Evolutionary conservation across 2,797 vertebrate genomes (phyloP).

Genomic region (Gastrophryne carolinensis): DNA sequence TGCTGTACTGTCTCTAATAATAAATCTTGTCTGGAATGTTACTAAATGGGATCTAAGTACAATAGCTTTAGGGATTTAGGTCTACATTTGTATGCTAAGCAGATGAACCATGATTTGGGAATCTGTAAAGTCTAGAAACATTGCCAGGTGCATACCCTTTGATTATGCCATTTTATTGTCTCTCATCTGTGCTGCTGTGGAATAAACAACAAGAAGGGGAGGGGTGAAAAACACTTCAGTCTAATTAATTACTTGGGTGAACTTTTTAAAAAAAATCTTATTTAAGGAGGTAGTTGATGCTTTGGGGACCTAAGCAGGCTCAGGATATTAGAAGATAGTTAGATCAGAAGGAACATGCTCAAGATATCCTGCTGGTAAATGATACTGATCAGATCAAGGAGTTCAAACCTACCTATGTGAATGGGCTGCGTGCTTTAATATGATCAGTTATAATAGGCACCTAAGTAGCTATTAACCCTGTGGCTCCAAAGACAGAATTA

Average conservation of each 20-base stretch:
- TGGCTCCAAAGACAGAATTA: too few relatives aligned
- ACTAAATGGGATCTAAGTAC: conserved; percentile 45
- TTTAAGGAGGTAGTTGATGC: neutral
- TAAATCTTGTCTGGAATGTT: conserved; percentile 32
- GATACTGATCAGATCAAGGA: too few relatives aligned
- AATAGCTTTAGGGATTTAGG: conserved; percentile 48
- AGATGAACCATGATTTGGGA: conserved; percentile 39
- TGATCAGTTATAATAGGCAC: too few relatives aligned
- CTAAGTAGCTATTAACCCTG: too few relatives aligned
- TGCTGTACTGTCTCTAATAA: conserved; percentile 32
- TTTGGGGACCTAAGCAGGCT: neutral
- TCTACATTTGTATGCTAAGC: conserved; percentile 50
- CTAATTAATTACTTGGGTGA: neutral
- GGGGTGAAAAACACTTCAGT: neutral
- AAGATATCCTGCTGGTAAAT: too few relatives aligned
- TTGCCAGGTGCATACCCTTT: conserved; percentile 51
- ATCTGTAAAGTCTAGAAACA: conserved; percentile 29
- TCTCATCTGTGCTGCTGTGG: conserved; percentile 13
- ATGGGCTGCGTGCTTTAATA: too few relatives aligned
- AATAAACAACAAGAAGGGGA: conserved; percentile 24
- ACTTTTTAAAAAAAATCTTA: neutral
- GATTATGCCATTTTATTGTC: conserved; percentile 44
- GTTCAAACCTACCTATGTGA: too few relatives aligned
- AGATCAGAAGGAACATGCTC: too few relatives aligned
- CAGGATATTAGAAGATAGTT: too few relatives aligned